A percentile compares a stretch with the other conserved stretches of the same genome.
Conservation (phyloP, 2,888 invertebrate species). For the Lycophotia porphyrea region DNA sequence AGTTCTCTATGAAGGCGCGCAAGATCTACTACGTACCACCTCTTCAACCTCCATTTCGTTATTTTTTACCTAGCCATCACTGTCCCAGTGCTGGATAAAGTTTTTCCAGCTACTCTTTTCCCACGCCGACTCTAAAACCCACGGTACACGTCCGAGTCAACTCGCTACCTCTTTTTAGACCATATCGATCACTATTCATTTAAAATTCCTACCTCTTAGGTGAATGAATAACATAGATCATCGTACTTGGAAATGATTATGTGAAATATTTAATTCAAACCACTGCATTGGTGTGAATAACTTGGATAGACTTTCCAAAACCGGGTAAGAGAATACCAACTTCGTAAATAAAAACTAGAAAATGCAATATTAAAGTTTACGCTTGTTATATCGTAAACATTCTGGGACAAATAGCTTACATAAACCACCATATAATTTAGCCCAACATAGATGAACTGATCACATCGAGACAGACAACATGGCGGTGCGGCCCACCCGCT, state of each 20-base stretch:
- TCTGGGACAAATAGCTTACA: conserved; percentile 55
- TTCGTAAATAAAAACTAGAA: conserved; percentile 9
- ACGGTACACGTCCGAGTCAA: neutral
- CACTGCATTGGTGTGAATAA: neutral
- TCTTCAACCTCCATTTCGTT: neutral
- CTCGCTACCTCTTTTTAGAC: neutral
- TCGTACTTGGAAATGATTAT: neutral
- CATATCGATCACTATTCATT: neutral
- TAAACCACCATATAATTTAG: conserved; percentile 50
- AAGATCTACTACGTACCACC: too few species aligned
- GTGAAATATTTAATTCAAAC: neutral
- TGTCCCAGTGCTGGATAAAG: neutral
- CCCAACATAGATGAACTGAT: conserved; percentile 64
- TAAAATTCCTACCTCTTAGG: neutral
- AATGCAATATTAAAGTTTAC: conserved; percentile 31
- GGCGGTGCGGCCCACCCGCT: conserved; percentile 62
- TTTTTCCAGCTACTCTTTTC: neutral
- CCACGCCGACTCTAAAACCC: neutral
- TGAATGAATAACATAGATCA: neutral
- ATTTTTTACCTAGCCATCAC: neutral
- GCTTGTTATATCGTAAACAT: conserved; percentile 43
- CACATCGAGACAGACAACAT: conserved; percentile 57
- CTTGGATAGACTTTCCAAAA: conserved; percentile 15
- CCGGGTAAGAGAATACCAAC: neutral
- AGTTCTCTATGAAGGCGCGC: too few species aligned